These are phyloP conservation scores for Batillaria attramentaria DNA, from an alignment of 1,140 invertebrate genomes.

Conservation along the genomic window DNA sequence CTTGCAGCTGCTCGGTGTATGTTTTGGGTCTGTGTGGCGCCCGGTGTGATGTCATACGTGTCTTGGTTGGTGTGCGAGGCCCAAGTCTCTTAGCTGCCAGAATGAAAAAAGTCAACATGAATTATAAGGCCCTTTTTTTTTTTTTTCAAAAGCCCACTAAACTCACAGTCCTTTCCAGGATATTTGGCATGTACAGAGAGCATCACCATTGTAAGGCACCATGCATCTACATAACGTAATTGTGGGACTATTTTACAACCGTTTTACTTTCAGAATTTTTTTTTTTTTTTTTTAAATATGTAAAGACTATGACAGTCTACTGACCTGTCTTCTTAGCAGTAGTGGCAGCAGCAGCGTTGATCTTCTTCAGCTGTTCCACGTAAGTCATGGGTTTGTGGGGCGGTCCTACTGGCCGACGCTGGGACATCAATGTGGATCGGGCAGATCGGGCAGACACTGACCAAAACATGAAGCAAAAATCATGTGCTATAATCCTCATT, in stretches of 20 bases:
- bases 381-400: constrained; percentile 65
- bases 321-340: background rate
- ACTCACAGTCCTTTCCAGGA: no score
- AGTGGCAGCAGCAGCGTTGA: constrained; percentile 48
- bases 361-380: constrained; percentile 62
- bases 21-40: constrained; percentile 63
- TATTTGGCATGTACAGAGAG: no score
- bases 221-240: no score
- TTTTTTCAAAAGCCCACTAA: no score
- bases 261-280: no score
- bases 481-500: no score
- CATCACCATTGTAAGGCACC: no score
- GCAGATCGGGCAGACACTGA: constrained; percentile 21
- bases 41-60: constrained; percentile 44
- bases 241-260: no score
- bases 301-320: no score
- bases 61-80: constrained; percentile 16
- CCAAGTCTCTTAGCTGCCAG: background rate
- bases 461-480: background rate
- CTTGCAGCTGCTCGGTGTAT: constrained; percentile 62
- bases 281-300: no score
- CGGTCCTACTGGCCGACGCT: constrained; percentile 38
- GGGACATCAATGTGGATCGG: background rate
- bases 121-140: no score
- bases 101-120: background rate